phyloP scores from a whole-genome alignment of 2,797 vertebrate genomes.

The Spea hammondii region DNA sequence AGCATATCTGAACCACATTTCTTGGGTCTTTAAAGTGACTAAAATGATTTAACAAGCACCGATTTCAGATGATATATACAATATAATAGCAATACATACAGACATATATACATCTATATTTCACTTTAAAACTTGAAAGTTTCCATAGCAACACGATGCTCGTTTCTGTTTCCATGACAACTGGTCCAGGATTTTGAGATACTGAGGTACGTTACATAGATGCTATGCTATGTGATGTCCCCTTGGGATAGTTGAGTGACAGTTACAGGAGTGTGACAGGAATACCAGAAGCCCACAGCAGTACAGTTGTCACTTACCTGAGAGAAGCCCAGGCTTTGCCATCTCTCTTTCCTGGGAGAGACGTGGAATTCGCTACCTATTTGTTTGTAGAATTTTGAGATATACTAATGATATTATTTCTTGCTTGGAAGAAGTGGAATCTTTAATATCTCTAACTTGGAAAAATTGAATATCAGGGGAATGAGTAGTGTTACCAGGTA shows the following conservation, averaged over 20 bases:
- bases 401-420: too few species aligned
- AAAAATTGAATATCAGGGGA: too few species aligned
- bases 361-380: not conserved
- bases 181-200: slow-evolving; percentile 69
- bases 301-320: slow-evolving; percentile 16
- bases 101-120: slow-evolving; percentile 3
- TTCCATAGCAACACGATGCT: slow-evolving; percentile 75
- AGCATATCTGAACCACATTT: too few species aligned
- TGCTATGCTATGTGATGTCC: slow-evolving; percentile 42
- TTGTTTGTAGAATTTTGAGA: not conserved
- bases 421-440: too few species aligned
- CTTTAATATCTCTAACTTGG: too few species aligned
- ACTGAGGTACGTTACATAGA: slow-evolving; percentile 39
- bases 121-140: slow-evolving; percentile 66
- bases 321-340: not conserved
- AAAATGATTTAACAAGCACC: too few species aligned
- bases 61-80: too few species aligned
- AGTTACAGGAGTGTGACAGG: slow-evolving; percentile 38
- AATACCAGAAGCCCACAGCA: slow-evolving; percentile 28
- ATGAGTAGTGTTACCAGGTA: too few species aligned
- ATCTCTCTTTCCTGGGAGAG: not conserved
- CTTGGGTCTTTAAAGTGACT: too few species aligned
- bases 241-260: slow-evolving; percentile 45
- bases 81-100: slow-evolving; percentile 7
- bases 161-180: slow-evolving; percentile 78